These are phyloP conservation scores for Vireo altiloquus DNA, from an alignment of 2,113 vertebrate genomes.

Conservation along the genomic window DNA sequence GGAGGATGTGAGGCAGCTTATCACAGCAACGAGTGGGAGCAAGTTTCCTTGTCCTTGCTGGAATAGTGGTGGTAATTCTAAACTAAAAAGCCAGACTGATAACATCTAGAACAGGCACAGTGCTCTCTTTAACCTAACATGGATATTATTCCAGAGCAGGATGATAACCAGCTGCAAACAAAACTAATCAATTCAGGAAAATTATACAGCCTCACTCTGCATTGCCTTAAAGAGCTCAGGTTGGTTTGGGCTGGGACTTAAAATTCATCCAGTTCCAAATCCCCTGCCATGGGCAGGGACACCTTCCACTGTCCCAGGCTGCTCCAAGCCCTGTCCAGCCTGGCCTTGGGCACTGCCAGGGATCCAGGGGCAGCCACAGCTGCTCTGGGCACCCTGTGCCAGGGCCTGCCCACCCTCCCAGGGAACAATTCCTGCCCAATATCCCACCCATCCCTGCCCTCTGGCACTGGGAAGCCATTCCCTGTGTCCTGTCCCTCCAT, in stretches of 20 bases:
- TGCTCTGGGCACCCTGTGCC: not conserved
- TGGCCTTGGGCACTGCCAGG: not conserved
- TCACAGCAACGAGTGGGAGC: conserved; percentile 30
- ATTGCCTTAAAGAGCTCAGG: not conserved
- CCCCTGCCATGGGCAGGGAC: not conserved
- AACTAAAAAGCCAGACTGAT: not conserved
- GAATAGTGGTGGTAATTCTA: conserved; percentile 7
- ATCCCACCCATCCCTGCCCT: accelerated
- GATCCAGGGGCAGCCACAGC: not conserved
- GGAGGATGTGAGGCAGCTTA: conserved; percentile 4
- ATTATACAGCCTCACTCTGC: not conserved
- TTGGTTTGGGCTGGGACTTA: too few species aligned
- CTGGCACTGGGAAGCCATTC: not conserved
- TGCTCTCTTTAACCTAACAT: not conserved
- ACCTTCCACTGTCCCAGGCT: accelerated
- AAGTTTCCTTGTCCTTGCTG: conserved; percentile 2
- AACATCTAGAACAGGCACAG: not conserved
- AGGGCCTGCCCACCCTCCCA: not conserved
- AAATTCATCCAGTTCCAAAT: not conserved
- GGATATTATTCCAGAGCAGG: conserved; percentile 18
- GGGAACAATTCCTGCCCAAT: not conserved
- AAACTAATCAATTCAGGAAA: not conserved
- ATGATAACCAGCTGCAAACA: conserved; percentile 18
- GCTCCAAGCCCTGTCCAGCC: accelerated
- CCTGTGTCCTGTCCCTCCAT: not conserved